Evolutionary conservation across 2,888 invertebrate species (phyloP), one percentile per base, ranked within the genome.

Genomic region (Ophion costatus): DNA sequence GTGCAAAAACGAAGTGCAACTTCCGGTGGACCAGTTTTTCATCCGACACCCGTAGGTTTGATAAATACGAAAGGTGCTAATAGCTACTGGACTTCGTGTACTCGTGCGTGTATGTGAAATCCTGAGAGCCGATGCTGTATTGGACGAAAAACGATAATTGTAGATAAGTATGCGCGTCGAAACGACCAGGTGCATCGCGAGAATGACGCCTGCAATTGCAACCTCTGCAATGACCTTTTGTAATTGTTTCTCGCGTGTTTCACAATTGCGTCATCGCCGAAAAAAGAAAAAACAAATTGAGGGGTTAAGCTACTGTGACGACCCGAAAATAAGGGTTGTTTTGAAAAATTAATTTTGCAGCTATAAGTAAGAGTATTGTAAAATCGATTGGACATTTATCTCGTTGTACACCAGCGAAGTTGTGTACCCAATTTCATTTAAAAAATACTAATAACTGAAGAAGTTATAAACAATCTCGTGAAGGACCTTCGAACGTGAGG

Each of bases 181-280:
- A 63, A 45, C 9, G 38, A 38, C 9, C 9, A 9, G 38, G 38
- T 38, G 38, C 38, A 38, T 38, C 38, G 38, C 38, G 38, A 6
- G 38, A 38, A 38, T 38, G 38, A 1, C 38, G 38, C 38, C 33
- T 14, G 56, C 29, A 51, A 73, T 56, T 33, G 38, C 80, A 59
- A 24, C 51, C 14, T 51, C 17, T 17, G 17, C 51, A 51, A 51
- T 51, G 11, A 51, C 17, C 14, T 14, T 51, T 51, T 51, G 11
- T 51, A 2, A 51, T 51, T 51, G 3, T 51, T 17, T 17, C 51
- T 5, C 38, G 59, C n/a, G 38, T 38, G 63, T 69, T 57, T 57
- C 71, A 70, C 45, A 45, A 75, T 84, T 81, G 73, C 11, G 70
- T 78, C 69, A 42, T 33, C 64, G 66, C 78, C 64, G 69, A 81